Conservation (phyloP, 2,888 invertebrate genomes). For the Tanypteryx hageni region DNA sequence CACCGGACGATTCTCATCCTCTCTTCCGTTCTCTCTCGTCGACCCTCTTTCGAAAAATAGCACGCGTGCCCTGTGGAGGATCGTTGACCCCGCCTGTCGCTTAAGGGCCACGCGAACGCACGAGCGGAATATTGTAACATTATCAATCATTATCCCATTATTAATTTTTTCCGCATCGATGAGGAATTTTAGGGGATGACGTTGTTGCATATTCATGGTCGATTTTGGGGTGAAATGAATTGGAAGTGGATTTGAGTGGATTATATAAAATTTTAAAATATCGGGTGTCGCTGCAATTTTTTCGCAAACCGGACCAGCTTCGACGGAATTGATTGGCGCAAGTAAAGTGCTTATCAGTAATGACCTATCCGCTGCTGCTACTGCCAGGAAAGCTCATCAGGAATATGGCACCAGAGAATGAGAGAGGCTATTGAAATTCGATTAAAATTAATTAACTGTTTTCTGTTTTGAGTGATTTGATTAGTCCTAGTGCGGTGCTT, state of each 20-base stretch:
- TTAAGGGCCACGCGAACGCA: too few species aligned
- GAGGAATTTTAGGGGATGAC: too few species aligned
- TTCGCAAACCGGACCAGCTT: background rate
- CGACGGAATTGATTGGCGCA: conserved; percentile 26
- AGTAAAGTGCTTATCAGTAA: conserved; percentile 30
- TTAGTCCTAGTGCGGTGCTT: background rate
- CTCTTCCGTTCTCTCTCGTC: background rate
- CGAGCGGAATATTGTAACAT: too few species aligned
- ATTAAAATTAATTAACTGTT: conserved; percentile 22
- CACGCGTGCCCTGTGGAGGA: background rate
- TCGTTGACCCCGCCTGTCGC: background rate
- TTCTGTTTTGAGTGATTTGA: background rate
- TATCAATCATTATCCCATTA: too few species aligned
- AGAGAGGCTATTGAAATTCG: too few species aligned
- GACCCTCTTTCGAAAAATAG: background rate
- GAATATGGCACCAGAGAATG: background rate
- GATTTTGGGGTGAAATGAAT: background rate
- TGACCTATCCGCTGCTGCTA: background rate
- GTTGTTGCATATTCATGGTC: background rate
- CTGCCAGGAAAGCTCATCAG: background rate
- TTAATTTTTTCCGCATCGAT: too few species aligned
- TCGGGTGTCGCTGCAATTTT: background rate
- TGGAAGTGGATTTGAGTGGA: background rate
- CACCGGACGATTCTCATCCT: background rate
- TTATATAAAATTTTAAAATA: background rate